Percentiles rank a stretch among this genome's conserved stretches.
Conservation (phyloP, 2,797 vertebrate genomes). For the Coregonus ussuriensis region DNA sequence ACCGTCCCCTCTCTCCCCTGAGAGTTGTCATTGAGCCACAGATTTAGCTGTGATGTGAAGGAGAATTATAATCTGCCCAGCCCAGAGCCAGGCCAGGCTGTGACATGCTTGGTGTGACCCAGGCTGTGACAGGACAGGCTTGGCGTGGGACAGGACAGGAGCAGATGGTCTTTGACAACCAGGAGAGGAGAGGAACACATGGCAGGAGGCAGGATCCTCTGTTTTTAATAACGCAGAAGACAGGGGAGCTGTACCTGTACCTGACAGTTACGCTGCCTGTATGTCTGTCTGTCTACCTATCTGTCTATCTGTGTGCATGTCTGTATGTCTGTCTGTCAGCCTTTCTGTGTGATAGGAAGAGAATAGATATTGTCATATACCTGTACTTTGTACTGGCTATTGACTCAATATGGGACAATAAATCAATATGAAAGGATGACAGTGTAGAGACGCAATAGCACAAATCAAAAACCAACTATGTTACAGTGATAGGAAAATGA, state of each 20-base stretch:
- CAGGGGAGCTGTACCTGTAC: background rate
- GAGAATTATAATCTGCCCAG: background rate
- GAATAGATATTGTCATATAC: background rate
- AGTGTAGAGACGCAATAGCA: background rate
- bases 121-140: constrained; percentile 61
- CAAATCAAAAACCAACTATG: background rate
- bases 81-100: constrained; percentile 43
- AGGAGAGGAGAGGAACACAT: constrained; percentile 38
- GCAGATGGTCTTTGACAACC: constrained; percentile 72
- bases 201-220: constrained; percentile 29
- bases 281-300: background rate
- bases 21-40: constrained; percentile 50
- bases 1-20: constrained; percentile 45
- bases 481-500: background rate
- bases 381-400: background rate
- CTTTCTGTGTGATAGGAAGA: background rate
- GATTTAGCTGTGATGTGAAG: background rate
- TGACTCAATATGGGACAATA: background rate
- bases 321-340: background rate
- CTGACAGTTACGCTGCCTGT: constrained; percentile 9
- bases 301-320: background rate
- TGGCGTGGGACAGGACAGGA: constrained; percentile 49
- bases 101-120: constrained; percentile 56
- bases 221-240: constrained; percentile 26
- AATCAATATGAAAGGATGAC: background rate